Evolutionary conservation across 2,797 vertebrate genomes (phyloP), one percentile per base, ranked within the genome.

Genomic region (Tiaroga cobitis): DNA sequence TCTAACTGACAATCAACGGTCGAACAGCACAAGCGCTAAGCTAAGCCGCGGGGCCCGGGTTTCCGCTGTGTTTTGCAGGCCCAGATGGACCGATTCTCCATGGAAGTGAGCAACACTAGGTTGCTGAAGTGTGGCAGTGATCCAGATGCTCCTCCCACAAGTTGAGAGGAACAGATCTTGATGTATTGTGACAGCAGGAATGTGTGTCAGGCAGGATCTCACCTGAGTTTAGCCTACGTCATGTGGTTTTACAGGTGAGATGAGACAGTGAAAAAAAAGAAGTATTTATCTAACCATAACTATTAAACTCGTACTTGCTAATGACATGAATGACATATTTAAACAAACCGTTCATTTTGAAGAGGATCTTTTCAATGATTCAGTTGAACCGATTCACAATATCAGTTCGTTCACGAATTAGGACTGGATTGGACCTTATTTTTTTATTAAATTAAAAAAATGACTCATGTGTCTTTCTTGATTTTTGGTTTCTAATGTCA

Each of bases 161-260:
- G 41, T 87, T 78, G 24, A 74, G 49, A 43, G 21, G 24, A 69
- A 73, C 56, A 46, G 15, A 26, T 59, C 59, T 65, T 70, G 29
- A 61, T 51, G 51, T 63, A 54, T 26, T 46, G 37, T 87, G 83
- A 87, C 83, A 85, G 65, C 61, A 24, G 24, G 69, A 80, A 73
- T 69, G 80, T 49, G 26, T 81, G 74, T 81, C 63, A 41, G 8
- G 37, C 21, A 32, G 63, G 15, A 65, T 56, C 59, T 84, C 82
- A 89, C 85, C 87, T 89, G 86, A 80, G 39, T 70, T 68, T 26
- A 37, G 41, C 5, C 41, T 43, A 46, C 39, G 49, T 83, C 86
- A 80, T 65, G 29, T 82, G 51, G 13, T 73, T n/a, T 13, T 49
- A 85, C 81, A 88, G 87, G 73, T 75, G 78, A 26, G 19, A 46